A percentile compares a stretch with the other conserved stretches of the same genome.
Evolutionary conservation across 53 echinoderm and acorn worm genomes (phyloP).

Genomic region (Paracentrotus lividus): DNA sequence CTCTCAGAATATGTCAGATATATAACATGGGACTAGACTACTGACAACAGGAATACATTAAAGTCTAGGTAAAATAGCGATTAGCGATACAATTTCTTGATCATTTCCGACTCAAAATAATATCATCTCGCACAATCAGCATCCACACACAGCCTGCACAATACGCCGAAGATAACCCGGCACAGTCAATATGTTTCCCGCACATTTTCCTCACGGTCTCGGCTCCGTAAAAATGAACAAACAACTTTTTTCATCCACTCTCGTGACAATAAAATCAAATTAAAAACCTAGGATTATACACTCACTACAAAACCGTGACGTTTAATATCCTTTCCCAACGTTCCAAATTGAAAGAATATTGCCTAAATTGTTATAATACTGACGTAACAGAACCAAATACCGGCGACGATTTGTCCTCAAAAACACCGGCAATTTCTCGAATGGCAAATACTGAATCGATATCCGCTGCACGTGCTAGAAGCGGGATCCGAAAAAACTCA

Average conservation of each 20-base stretch:
- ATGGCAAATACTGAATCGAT: background rate
- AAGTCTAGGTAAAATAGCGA: no score
- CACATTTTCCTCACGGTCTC: background rate
- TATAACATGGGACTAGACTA: no score
- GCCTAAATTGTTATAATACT: background rate
- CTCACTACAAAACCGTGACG: background rate
- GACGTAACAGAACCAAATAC: background rate
- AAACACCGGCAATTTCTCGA: background rate
- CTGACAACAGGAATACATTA: no score
- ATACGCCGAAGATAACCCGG: background rate
- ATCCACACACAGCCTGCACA: no score
- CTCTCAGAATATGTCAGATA: no score
- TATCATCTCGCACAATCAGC: no score
- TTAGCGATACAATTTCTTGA: no score
- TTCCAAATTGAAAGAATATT: background rate
- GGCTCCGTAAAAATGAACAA: background rate
- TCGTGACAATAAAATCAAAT: background rate
- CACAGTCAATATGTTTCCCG: background rate
- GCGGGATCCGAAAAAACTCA: constrained; percentile 1
- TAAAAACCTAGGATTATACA: background rate
- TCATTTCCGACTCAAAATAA: no score
- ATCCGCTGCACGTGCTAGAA: background rate
- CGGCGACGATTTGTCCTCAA: background rate
- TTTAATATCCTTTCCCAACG: background rate
- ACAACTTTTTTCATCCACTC: no score